Evolutionary conservation across 2,113 vertebrate species (phyloP).

Genomic region (Polypterus senegalus): DNA sequence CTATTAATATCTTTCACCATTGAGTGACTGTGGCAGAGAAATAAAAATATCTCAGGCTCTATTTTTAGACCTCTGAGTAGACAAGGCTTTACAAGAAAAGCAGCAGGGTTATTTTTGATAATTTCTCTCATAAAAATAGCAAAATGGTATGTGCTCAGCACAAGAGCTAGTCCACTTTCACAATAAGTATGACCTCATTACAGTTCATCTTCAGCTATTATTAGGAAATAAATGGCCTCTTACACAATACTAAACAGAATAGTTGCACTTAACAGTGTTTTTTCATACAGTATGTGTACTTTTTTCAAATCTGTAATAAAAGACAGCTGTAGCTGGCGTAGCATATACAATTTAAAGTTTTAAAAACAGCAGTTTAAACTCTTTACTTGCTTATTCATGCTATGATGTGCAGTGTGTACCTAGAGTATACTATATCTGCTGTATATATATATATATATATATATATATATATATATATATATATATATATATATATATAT

Average conservation of each 20-base stretch:
- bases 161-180: neutral
- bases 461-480: too few relatives aligned
- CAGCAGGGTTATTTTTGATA: conserved; percentile 3
- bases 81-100: conserved; percentile 5
- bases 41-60: conserved; percentile 15
- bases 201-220: neutral
- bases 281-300: neutral
- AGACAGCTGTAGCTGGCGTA: neutral
- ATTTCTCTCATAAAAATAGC: neutral
- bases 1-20: conserved; percentile 12
- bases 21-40: conserved; percentile 5
- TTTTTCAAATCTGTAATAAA: neutral
- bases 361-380: neutral
- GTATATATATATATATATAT: neutral
- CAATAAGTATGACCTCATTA: neutral
- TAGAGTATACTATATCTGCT: conserved; percentile 1
- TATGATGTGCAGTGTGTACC: neutral
- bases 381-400: neutral
- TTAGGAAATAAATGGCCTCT: neutral
- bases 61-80: conserved; percentile 11
- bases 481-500: too few relatives aligned
- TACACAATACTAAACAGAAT: neutral
- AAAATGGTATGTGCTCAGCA: neutral
- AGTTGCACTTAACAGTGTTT: neutral
- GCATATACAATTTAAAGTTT: neutral